Base-by-base conservation (phyloP, 2,797 vertebrate species). In the Sylvilagus floridanus region DNA sequence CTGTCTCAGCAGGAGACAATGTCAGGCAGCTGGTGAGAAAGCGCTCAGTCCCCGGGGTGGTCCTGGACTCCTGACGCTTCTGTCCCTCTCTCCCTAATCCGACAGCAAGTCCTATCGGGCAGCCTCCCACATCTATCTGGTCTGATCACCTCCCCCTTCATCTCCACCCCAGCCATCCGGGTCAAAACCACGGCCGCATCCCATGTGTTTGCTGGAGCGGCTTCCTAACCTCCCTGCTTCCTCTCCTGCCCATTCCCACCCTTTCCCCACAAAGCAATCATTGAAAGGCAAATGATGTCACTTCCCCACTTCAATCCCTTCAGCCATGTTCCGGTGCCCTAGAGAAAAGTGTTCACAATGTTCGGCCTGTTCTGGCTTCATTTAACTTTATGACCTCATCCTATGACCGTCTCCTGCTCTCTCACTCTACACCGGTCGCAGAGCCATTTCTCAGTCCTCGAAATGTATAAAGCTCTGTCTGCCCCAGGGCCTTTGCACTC, bases 261-360 rank as follows among this genome's bases (percentile, higher is more conserved):
- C 6, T 17, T 62, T 10, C 47, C 47, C 86, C 66, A 87, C 17
- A 81, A n/a, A 87, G 66, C 10, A 47, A n/a, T 63, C 78, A 72
- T 82, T 91, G 52, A 88, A 65, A 75, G 76, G 26, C 60, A 83
- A n/a, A 86, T 95, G 62, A 52, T 32, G 69, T 65, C 76, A 79
- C 62, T 52, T 85, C n/a, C 65, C 47, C 69, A 68, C 35, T 69
- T 76, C 42, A 50, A 65, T 60, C n/a, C 42, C 26, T 79, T 83
- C 52, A 14, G 0, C 4, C 60, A 60, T 9, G 21, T 24, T 63
- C 14, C 28, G 50, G 2, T 62, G 76, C 4, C 26, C 26, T 73
- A 13, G 83, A 86, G 81, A 66, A 54, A 84, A 91, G 79, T 7
- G 24, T 7, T 22, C 32, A 26, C 81, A 32, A 50, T 13, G 16